Percentiles rank a stretch among this genome's conserved stretches.
These are phyloP conservation scores for Onychostruthus taczanowskii DNA, from an alignment of 2,113 vertebrate genomes.

Conservation along the genomic window DNA sequence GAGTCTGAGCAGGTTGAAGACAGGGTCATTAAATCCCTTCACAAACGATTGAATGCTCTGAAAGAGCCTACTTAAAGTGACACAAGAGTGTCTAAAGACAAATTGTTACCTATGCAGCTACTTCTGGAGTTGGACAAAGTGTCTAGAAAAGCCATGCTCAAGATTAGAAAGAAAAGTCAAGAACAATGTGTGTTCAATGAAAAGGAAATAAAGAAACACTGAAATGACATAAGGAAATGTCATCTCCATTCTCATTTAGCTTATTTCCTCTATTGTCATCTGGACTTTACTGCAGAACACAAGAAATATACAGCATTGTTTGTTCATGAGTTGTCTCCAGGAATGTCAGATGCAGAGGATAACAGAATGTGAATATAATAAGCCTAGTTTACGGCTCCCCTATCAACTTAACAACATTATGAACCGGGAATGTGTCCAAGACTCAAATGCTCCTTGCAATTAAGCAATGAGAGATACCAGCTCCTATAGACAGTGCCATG, in stretches of 20 bases:
- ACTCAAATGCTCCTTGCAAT: background rate
- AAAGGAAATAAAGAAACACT: background rate
- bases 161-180: background rate
- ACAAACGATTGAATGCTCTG: background rate
- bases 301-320: background rate
- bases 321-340: background rate
- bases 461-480: background rate
- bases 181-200: background rate
- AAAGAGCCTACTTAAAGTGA: background rate
- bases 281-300: background rate
- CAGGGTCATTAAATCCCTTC: background rate
- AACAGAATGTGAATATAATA: background rate
- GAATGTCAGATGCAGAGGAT: background rate
- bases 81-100: background rate
- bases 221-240: background rate
- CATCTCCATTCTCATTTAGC: background rate
- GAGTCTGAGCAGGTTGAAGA: background rate
- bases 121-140: background rate
- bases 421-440: background rate
- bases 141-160: background rate
- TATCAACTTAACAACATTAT: background rate
- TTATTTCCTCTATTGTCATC: background rate
- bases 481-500: background rate
- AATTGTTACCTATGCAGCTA: background rate
- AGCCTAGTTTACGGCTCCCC: slow-evolving; percentile 18